Evolutionary conservation across 2,888 invertebrate species (phyloP), one percentile per base, ranked within the genome.

Genomic region (Tenthredo livida): DNA sequence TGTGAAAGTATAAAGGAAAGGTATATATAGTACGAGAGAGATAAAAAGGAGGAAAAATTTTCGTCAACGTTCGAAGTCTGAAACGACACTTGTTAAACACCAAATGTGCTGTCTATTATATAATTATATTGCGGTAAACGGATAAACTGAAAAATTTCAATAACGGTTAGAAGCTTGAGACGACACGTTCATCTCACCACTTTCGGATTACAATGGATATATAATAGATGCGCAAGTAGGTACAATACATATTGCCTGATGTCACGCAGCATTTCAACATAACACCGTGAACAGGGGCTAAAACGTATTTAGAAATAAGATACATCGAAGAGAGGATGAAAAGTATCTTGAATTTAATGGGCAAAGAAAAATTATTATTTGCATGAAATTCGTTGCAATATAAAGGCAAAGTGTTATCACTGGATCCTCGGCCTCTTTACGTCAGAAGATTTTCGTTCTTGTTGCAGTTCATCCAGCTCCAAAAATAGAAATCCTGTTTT

Each of bases 401-500:
- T 65, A 21, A 65, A 65, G 9, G 21, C 21, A 29, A 29, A 67
- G 4, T 67, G 25, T 29, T 17, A 3, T 67, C 25, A 5, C 67
- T 25, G 29, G 15, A 25, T 25, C 25, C 29, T 67, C 29, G 29
- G 17, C 15, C 67, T 67, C 17, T 17, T 67, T 67, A 67, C 29
- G 29, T 67, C 67, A 72, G n/a, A 72, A 17, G 17, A 15, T 25
- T 50, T n/a, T 73, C 72, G 21, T 21, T 29, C 29, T 50, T 47
- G 33, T 50, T 77, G 33, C 29, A 43, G 40, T 43, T 43, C 33
- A 7, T 67, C 17, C 67, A 33, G 17, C 33, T 17, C 40, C 83
- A 78, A 43, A 80, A 87, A 87, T 87, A 86, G 83, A 61, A 86
- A 85, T 86, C 85, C 87, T 84, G 85, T 85, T 87, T 87, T 86